These are phyloP conservation scores for Betta splendens DNA, from an alignment of 2,797 vertebrate species.

Conservation along the genomic window DNA sequence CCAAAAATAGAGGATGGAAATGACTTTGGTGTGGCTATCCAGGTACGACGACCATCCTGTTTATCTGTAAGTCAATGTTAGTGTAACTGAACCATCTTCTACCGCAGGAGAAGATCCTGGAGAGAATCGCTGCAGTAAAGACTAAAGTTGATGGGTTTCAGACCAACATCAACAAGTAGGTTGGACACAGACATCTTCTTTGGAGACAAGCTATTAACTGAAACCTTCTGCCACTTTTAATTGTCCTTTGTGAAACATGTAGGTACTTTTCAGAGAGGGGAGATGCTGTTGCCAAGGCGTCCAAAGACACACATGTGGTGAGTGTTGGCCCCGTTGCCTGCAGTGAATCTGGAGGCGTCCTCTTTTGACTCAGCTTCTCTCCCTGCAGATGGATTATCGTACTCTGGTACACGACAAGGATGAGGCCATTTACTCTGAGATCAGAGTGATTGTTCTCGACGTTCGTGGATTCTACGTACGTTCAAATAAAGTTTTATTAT, in stretches of 20 bases:
- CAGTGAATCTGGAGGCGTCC: too few relatives aligned
- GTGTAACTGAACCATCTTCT: background rate
- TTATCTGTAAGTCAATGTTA: too few relatives aligned
- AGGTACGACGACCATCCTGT: slow-evolving; percentile 81
- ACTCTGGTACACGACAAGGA: slow-evolving; percentile 88
- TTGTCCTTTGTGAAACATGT: background rate
- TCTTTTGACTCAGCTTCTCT: background rate
- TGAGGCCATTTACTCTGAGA: slow-evolving; percentile 81
- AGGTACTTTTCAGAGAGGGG: slow-evolving; percentile 91
- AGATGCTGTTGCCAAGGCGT: slow-evolving; percentile 92
- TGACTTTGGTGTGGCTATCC: slow-evolving; percentile 93
- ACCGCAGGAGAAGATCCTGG: slow-evolving; percentile 89
- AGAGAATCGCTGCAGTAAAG: slow-evolving; percentile 87
- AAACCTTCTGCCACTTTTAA: background rate
- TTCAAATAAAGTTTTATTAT: slow-evolving; percentile 1
- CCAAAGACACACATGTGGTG: slow-evolving; percentile 92
- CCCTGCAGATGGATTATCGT: slow-evolving; percentile 90
- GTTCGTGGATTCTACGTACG: slow-evolving; percentile 90
- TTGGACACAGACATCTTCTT: background rate
- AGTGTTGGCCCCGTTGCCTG: slow-evolving; percentile 42
- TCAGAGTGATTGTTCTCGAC: slow-evolving; percentile 84
- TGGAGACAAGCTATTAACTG: background rate
- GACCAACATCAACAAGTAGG: slow-evolving; percentile 89
- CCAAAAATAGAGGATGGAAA: slow-evolving; percentile 94
- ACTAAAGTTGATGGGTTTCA: slow-evolving; percentile 89